Conservation (phyloP, 92 coral and sea anemone genomes). For the Epizoanthus stellaris region DNA sequence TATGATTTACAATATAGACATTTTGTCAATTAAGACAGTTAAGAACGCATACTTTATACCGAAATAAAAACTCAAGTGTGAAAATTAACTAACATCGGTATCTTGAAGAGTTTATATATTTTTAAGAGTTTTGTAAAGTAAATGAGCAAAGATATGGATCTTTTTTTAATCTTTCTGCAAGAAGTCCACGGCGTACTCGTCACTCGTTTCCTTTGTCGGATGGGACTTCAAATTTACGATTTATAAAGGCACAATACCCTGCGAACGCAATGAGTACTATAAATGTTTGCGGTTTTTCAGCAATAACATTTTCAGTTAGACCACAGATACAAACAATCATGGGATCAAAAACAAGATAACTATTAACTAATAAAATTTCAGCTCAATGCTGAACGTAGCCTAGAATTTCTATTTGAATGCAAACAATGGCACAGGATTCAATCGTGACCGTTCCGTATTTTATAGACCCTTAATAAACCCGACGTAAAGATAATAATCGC, state of each 20-base stretch:
- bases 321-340: no score
- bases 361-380: background rate
- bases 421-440: constrained; percentile 9
- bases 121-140: constrained; percentile 8
- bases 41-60: background rate
- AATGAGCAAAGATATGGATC: background rate
- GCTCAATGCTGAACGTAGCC: background rate
- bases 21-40: background rate
- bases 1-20: background rate
- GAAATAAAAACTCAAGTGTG: background rate
- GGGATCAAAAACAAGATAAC: constrained; percentile 7
- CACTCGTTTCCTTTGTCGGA: background rate
- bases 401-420: background rate
- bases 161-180: background rate
- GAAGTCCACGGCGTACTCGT: background rate
- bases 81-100: background rate
- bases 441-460: constrained; percentile 16
- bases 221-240: background rate
- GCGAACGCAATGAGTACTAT: no score
- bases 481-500: constrained; percentile 39
- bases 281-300: no score
- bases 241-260: background rate
- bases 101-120: background rate
- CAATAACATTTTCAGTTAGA: no score
- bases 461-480: constrained; percentile 28